Percentiles rank a stretch among this genome's conserved stretches.
phyloP scores from a whole-genome alignment of 2,888 invertebrate genomes.

The Odontothrips loti region DNA sequence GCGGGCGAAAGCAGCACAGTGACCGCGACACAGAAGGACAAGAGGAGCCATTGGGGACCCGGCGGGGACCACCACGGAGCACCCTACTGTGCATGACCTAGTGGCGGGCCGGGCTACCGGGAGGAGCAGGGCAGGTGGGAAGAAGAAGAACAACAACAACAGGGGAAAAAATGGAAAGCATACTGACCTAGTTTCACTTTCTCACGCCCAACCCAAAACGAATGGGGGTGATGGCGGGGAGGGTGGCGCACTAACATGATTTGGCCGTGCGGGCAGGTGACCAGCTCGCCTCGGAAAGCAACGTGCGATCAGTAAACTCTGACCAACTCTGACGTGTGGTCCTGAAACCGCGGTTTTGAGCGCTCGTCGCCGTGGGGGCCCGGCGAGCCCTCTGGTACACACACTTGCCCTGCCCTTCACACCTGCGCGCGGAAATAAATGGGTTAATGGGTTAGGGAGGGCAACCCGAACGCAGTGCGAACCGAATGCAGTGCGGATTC shows the following conservation, averaged over 20 bases:
- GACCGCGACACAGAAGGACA: no score
- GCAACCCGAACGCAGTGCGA: neutral
- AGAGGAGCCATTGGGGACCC: neutral
- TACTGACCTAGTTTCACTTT: constrained; percentile 12
- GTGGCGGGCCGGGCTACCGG: neutral
- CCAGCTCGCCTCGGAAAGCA: no score
- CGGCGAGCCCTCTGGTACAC: no score
- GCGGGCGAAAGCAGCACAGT: neutral
- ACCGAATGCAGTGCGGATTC: neutral
- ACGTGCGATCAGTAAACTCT: no score
- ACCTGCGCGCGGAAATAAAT: neutral
- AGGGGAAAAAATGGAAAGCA: neutral
- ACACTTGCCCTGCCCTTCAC: neutral
- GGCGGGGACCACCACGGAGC: neutral
- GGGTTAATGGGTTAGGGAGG: constrained; percentile 19
- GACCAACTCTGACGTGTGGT: no score
- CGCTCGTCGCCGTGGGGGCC: no score
- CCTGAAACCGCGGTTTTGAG: no score
- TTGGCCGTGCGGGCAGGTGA: no score
- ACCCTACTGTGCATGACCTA: neutral
- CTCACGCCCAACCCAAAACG: neutral
- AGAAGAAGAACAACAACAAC: neutral
- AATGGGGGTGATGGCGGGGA: neutral
- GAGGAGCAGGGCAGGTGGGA: neutral
- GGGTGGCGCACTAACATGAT: no score